phyloP scores from a whole-genome alignment of 30 jellyfish, hydroid and myxozoan species.

The Rhopilema esculentum region DNA sequence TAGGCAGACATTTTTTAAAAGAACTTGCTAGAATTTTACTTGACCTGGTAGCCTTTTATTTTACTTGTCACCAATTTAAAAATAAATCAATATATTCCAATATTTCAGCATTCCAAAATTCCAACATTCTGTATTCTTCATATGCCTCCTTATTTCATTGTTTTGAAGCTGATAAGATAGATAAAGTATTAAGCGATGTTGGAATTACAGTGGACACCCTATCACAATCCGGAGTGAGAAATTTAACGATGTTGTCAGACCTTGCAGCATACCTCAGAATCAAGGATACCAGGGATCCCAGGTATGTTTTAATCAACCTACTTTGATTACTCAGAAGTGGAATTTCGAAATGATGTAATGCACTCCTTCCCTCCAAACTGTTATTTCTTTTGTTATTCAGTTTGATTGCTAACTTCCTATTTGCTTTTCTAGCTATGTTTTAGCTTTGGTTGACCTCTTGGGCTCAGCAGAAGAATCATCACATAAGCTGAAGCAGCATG shows the following conservation, averaged over 20 bases:
- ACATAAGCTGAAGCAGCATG: not conserved
- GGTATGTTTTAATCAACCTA: conserved; percentile 9
- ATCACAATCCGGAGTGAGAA: conserved; percentile 50
- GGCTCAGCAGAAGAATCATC: not conserved
- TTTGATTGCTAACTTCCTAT: no score
- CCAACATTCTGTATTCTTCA: not conserved
- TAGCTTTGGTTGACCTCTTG: not conserved
- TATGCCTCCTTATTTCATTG: not conserved
- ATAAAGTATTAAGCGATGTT: conserved; percentile 1
- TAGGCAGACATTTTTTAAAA: no score
- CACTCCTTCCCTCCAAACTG: no score
- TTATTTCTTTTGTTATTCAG: not conserved
- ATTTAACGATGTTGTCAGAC: conserved; percentile 45
- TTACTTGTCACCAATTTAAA: no score
- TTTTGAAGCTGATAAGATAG: not conserved
- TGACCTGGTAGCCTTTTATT: no score
- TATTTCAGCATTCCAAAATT: no score
- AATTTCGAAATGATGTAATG: no score
- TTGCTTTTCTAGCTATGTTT: not conserved
- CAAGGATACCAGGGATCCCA: conserved; percentile 45
- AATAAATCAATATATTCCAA: no score
- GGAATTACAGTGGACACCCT: conserved; percentile 29
- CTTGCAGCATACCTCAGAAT: conserved; percentile 35
- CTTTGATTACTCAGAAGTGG: no score
- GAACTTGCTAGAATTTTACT: no score